Percentiles rank a stretch among this genome's conserved stretches.
Evolutionary conservation across 23 tunicate genomes (phyloP).

Genomic region (Trididemnum clinides): DNA sequence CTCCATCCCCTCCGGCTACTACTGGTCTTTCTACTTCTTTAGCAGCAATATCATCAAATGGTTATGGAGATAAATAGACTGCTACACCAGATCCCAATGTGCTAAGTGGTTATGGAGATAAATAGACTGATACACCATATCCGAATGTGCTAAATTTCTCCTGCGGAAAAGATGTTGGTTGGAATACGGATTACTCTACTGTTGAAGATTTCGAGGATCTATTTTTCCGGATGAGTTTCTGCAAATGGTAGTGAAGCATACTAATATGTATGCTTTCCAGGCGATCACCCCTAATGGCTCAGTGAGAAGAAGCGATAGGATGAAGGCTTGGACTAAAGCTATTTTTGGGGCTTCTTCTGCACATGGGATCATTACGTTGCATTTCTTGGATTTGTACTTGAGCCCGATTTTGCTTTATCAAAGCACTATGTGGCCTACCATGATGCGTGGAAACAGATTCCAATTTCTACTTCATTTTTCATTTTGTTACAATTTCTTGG

Average conservation of each 20-base stretch:
- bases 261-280: background rate
- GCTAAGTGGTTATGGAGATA: too few relatives aligned
- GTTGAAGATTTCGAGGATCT: background rate
- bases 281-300: background rate
- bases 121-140: background rate
- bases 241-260: background rate
- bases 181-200: background rate
- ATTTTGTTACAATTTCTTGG: background rate
- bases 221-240: background rate
- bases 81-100: too few relatives aligned
- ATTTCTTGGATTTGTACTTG: background rate
- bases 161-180: background rate
- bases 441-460: slow-evolving; percentile 9
- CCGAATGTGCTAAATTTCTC: background rate
- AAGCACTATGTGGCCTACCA: background rate
- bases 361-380: background rate
- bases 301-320: background rate
- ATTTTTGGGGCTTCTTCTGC: background rate
- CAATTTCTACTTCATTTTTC: background rate
- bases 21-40: background rate
- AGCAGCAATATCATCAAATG: background rate
- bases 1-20: too few relatives aligned
- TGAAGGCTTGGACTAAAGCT: background rate
- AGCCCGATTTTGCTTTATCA: background rate
- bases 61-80: too few relatives aligned